phyloP scores from a whole-genome alignment of 2,888 invertebrate species.

The Petrolisthes cinctipes region DNA sequence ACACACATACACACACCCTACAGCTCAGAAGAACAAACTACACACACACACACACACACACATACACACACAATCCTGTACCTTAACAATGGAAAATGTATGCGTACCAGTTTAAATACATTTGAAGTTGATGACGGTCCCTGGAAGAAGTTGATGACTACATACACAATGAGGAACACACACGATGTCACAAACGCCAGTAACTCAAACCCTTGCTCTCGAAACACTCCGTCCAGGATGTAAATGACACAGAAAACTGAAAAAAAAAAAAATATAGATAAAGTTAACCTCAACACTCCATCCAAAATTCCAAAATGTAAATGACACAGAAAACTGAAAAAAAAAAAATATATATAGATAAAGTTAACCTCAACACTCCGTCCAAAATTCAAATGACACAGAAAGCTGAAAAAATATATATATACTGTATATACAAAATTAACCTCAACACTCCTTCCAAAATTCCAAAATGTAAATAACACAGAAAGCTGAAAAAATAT shows the following conservation, averaged over 20 bases:
- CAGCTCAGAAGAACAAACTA: too few species aligned
- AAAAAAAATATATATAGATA: neutral
- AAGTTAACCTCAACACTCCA: neutral
- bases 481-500: too few species aligned
- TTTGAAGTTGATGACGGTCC: slow-evolving; percentile 30
- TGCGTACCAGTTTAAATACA: slow-evolving; percentile 40
- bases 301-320: neutral
- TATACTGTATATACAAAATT: neutral
- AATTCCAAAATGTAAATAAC: too few species aligned
- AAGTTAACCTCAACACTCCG: neutral
- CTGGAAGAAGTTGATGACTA: slow-evolving; percentile 36
- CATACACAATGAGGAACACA: slow-evolving; percentile 41
- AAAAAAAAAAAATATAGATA: neutral
- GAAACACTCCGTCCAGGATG: slow-evolving; percentile 46
- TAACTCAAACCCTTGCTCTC: slow-evolving; percentile 48
- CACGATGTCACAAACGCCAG: slow-evolving; percentile 44
- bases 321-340: neutral
- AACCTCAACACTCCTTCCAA: too few species aligned
- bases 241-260: slow-evolving; percentile 45
- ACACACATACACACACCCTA: too few species aligned
- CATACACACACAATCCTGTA: too few species aligned
- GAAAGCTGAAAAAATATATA: neutral
- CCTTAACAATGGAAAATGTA: too few species aligned
- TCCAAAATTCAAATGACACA: neutral
- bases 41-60: too few species aligned